Percentiles rank a stretch among this genome's conserved stretches.
Evolutionary conservation across 2,113 vertebrate species (phyloP).

Genomic region (Deroptyus accipitrinus): DNA sequence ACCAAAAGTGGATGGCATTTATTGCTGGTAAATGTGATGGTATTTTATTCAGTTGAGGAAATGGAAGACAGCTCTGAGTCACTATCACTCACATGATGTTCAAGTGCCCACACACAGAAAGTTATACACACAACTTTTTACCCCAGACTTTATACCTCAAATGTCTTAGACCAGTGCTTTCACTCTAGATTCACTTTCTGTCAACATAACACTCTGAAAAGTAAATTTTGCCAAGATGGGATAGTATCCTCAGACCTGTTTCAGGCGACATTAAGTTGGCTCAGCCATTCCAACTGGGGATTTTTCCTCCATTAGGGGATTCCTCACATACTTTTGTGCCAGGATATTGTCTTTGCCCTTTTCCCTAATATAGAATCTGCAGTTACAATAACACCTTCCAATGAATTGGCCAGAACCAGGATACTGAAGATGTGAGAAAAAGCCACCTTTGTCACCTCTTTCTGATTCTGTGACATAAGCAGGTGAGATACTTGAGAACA

Average conservation of each 20-base stretch:
- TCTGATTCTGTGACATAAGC: constrained; percentile 3
- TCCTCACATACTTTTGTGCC: not conserved
- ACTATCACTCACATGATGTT: constrained; percentile 47
- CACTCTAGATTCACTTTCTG: constrained; percentile 18
- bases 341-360: not conserved
- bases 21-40: not conserved
- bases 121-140: not conserved
- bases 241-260: not conserved
- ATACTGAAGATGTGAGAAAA: not conserved
- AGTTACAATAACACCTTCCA: not conserved
- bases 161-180: not conserved
- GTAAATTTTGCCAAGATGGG: not conserved
- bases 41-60: constrained; percentile 24
- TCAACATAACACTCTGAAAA: not conserved
- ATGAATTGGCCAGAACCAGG: not conserved
- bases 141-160: not conserved
- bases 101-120: not conserved
- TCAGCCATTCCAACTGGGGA: not conserved
- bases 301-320: not conserved
- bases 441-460: not conserved
- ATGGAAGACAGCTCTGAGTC: constrained; percentile 35
- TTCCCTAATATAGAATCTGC: not conserved
- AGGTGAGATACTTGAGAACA: not conserved
- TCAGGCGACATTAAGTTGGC: not conserved
- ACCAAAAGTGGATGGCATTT: not conserved